Evolutionary conservation across 2,797 vertebrate genomes (phyloP).

Genomic region (Babyrousa celebensis): DNA sequence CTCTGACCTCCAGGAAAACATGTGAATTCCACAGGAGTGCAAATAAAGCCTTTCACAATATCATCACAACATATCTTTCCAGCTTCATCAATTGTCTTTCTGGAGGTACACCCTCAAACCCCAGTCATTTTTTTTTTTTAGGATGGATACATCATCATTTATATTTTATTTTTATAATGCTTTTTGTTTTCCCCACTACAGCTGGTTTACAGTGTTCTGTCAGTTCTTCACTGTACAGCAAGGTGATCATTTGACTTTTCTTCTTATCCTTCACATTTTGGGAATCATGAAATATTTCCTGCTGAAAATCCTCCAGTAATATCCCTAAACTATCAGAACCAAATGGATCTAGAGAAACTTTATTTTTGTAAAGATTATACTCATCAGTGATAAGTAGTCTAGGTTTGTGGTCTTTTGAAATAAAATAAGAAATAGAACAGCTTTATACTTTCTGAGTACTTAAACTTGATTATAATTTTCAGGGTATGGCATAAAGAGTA

Average conservation of each 20-base stretch:
- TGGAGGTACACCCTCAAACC: neutral
- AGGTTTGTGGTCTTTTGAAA: conserved; percentile 37
- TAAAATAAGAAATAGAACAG: conserved; percentile 25
- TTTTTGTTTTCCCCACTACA: too few relatives aligned
- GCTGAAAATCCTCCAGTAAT: conserved; percentile 6
- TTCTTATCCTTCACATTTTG: conserved; percentile 9
- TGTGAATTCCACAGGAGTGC: neutral
- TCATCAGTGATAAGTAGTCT: conserved; percentile 25
- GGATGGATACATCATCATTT: too few relatives aligned
- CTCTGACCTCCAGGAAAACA: neutral
- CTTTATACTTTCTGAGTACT: neutral
- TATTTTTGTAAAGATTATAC: conserved; percentile 1
- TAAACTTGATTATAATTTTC: conserved; percentile 53
- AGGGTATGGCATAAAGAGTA: neutral
- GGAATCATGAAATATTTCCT: neutral
- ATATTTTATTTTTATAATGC: too few relatives aligned
- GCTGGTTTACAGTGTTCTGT: too few relatives aligned
- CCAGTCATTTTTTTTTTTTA: conserved; percentile 17
- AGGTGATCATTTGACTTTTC: neutral
- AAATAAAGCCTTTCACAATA: neutral
- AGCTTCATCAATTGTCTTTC: neutral
- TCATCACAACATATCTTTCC: neutral
- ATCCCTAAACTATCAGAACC: neutral
- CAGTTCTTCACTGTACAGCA: too few relatives aligned
- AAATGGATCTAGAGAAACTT: neutral